Conservation (phyloP, 2,888 invertebrate genomes). For the Notodonta ziczac region DNA sequence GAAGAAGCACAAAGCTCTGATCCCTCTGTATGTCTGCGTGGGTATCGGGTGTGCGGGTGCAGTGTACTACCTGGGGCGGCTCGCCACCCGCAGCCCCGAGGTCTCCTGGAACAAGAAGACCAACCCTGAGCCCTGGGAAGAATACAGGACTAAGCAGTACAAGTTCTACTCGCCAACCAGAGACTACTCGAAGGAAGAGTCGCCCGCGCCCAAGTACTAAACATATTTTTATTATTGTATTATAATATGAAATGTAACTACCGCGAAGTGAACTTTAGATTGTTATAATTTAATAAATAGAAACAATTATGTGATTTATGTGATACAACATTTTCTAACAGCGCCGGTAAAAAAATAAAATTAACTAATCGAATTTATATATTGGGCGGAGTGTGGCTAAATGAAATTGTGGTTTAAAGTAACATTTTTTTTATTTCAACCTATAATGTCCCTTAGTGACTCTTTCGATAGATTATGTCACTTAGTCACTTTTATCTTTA, state of each 20-base stretch:
- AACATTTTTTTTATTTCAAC: too few species aligned
- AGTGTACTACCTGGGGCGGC: slow-evolving; percentile 86
- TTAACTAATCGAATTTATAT: too few species aligned
- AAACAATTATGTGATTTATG: slow-evolving; percentile 50
- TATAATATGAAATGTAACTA: slow-evolving; percentile 23
- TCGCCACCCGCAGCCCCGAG: slow-evolving; percentile 92
- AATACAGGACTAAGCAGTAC: slow-evolving; percentile 91
- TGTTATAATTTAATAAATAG: slow-evolving; percentile 73
- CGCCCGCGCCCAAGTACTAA: slow-evolving; percentile 89
- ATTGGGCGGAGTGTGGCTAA: too few species aligned
- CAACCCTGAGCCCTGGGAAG: slow-evolving; percentile 93
- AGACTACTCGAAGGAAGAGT: slow-evolving; percentile 87
- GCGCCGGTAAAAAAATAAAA: too few species aligned
- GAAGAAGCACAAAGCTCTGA: slow-evolving; percentile 91
- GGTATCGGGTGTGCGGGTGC: slow-evolving; percentile 88
- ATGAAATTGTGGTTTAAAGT: too few species aligned
- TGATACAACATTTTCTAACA: too few species aligned
- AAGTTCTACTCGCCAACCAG: slow-evolving; percentile 91
- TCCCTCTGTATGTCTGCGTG: slow-evolving; percentile 92
- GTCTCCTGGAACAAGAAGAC: slow-evolving; percentile 90
- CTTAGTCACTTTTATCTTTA: too few species aligned
- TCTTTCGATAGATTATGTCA: too few species aligned
- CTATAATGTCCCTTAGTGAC: too few species aligned
- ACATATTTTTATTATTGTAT: slow-evolving; percentile 17
- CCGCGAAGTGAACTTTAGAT: slow-evolving; percentile 50